Base-by-base conservation (phyloP, 2,888 invertebrate species). In the Octodonta nipae region DNA sequence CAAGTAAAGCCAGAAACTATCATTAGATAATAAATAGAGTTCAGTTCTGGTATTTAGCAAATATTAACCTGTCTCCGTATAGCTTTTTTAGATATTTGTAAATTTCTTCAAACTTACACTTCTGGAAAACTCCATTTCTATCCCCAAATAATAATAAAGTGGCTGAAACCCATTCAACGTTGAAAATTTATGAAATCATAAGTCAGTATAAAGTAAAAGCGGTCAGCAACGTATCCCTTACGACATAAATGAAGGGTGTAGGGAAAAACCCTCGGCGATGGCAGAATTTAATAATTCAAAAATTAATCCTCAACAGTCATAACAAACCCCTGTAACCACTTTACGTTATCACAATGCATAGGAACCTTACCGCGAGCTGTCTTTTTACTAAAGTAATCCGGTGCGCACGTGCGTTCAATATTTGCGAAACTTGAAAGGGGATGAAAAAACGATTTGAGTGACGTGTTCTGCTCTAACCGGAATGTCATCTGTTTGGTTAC, bases 271-370 rank as follows among this genome's bases (percentile, higher is more conserved):
- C 36, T 27, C 34, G 25, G 12, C 16, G 32, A 40, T 35, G 41
- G 13, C 30, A 43, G 49, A 51, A 53, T 53, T 53, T 53, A 52
- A 53, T 53, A 53, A 52, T 53, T 52, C 52, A 53, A 52, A 52
- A 53, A 53, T 53, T 53, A 53, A 53, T 52, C 53, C 53, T 41
- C 47, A 38, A 37, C 50, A 50, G 53, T 53, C 53, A 53, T 53
- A 53, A 53, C 53, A 53, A 53, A 51, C 49, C 53, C 51, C 50
- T 41, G 44, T 48, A 51, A 50, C 52, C 53, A 51, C 53, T 53
- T 52, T 51, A 44, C 45, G 50, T 50, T 52, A 53, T 52, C 52
- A 47, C 50, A 47, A 50, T 50, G 49, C 50, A 50, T 51, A 49
- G 47, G 49, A 43, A 46, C 44, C 38, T 45, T 40, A 40, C 45